These are phyloP conservation scores for Liasis olivaceus DNA, from an alignment of 2,797 vertebrate genomes.

Conservation along the genomic window DNA sequence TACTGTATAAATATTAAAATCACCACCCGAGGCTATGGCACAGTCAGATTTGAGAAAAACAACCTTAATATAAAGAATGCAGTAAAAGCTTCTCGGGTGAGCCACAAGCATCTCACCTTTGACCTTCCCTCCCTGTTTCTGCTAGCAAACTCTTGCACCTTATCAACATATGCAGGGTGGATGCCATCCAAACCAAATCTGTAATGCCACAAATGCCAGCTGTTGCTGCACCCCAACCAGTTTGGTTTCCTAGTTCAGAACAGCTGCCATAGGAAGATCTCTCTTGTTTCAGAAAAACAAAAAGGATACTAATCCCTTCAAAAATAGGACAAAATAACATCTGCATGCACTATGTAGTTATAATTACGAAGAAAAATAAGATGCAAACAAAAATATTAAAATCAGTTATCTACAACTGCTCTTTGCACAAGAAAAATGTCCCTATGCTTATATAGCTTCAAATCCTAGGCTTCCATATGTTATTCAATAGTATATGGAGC, in stretches of 20 bases:
- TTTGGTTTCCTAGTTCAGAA: conserved; percentile 52
- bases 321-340: neutral
- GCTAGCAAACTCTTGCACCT: neutral
- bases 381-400: neutral
- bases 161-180: neutral
- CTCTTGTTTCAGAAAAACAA: neutral
- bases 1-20: conserved; percentile 38
- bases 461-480: neutral
- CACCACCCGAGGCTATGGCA: conserved; percentile 27
- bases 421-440: neutral
- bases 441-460: neutral
- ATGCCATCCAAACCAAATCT: conserved; percentile 5
- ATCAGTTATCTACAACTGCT: too few relatives aligned
- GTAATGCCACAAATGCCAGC: neutral
- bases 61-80: neutral
- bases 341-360: neutral
- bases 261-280: conserved; percentile 1
- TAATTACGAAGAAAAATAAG: neutral
- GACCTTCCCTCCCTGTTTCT: neutral
- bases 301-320: neutral
- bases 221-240: conserved; percentile 52
- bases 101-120: neutral
- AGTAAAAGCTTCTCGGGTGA: neutral
- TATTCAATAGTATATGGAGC: neutral
- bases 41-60: conserved; percentile 40